Evolutionary conservation across 2,888 invertebrate genomes (phyloP), one percentile per base, ranked within the genome.

Genomic region (Beris morrisii): DNA sequence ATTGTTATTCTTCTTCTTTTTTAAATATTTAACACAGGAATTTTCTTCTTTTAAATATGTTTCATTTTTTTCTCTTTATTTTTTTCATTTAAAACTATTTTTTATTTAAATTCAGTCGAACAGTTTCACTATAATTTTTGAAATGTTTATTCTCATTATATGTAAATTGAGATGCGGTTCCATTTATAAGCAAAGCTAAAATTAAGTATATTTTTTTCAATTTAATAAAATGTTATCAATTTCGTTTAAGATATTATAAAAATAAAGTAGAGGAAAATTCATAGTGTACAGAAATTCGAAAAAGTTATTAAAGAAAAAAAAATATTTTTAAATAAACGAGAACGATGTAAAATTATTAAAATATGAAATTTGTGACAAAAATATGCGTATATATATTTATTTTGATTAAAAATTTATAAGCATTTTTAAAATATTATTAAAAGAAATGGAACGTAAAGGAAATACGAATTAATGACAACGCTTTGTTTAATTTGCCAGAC

Each of bases 81-180:
- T 11, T 11, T 11, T 48, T 15, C 12, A 13, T 48, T 13, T 48
- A 11, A 48, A 4, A 48, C 15, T n/a, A 48, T n/a, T 48, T 48
- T 48, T 13, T 48, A 13, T 48, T 48, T 48, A 13, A 48, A 48
- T 48, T 48, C 15, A 48, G 15, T 48, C 15, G 48, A 48, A 13
- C 15, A 13, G 15, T 13, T 48, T 48, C 15, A 13, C 48, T 48
- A 13, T 13, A 48, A 48, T 48, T 48, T 48, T 15, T 48, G 15
- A 48, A 13, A 48, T 48, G 15, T 48, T 15, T 11, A 13, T 15
- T 48, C 15, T 48, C 48, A 11, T 48, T 48, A 12, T 48, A 44
- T 12, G 9, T 48, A 48, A 13, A 48, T 48, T 48, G 6, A 13
- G 15, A 48, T 6, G 12, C 12, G 5, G 48, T 48, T 48, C 12